Evolutionary conservation across 2,888 invertebrate genomes (phyloP).

Genomic region (Synanthedon andrenaeformis): DNA sequence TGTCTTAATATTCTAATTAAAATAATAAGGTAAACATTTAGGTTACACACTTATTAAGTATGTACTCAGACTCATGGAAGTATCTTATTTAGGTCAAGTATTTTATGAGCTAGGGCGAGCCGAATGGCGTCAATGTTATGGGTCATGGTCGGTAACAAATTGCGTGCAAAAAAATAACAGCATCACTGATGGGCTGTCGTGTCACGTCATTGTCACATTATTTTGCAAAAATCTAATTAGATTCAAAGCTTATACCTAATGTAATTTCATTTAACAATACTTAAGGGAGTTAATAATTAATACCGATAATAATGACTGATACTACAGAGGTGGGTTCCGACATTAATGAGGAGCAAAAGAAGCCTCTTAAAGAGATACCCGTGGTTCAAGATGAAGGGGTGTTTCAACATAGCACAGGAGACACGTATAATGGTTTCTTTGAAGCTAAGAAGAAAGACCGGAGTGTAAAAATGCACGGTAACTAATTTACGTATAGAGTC

Average conservation of each 20-base stretch:
- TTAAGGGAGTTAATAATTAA: too few species aligned
- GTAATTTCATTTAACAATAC: too few species aligned
- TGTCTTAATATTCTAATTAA: too few species aligned
- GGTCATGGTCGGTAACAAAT: constrained; percentile 29
- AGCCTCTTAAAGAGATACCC: constrained; percentile 27
- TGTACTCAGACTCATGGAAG: constrained; percentile 2
- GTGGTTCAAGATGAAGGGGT: constrained; percentile 40
- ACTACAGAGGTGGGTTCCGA: constrained; percentile 16
- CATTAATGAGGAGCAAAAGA: constrained; percentile 18
- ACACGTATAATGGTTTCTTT: constrained; percentile 69
- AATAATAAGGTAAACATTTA: too few species aligned
- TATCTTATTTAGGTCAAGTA: constrained; percentile 2
- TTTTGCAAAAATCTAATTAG: neutral
- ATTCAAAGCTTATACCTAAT: too few species aligned
- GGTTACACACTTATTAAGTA: neutral
- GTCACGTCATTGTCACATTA: constrained; percentile 12
- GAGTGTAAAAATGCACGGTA: constrained; percentile 56
- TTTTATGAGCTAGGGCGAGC: too few species aligned
- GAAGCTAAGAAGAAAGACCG: constrained; percentile 63
- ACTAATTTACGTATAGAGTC: neutral
- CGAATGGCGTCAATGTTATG: constrained; percentile 1
- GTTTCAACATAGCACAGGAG: constrained; percentile 69
- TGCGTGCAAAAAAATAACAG: constrained; percentile 27
- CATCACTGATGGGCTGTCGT: constrained; percentile 25
- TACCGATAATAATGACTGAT: constrained; percentile 17